phyloP scores from a whole-genome alignment of 2,797 vertebrate species.

The Chrosomus eos region DNA sequence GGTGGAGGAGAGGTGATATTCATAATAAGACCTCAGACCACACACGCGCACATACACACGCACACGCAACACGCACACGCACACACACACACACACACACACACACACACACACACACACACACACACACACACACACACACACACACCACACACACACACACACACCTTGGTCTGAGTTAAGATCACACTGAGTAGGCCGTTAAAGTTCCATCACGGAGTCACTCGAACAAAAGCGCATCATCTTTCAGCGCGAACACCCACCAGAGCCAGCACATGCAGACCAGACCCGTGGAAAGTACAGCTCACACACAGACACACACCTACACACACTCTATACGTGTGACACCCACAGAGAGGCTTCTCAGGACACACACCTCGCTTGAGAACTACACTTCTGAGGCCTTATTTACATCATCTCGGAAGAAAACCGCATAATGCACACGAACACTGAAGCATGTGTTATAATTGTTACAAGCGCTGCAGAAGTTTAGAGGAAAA shows the following conservation, averaged over 20 bases:
- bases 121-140: no score
- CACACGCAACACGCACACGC: no score
- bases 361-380: not conserved
- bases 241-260: not conserved
- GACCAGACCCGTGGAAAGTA: constrained; percentile 45
- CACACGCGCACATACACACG: not conserved
- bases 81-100: constrained; percentile 2
- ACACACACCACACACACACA: not conserved
- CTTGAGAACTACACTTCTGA: not conserved
- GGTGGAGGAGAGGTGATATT: not conserved
- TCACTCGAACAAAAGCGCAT: not conserved
- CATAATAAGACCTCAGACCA: not conserved
- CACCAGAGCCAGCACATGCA: not conserved
- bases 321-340: not conserved
- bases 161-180: not conserved
- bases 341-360: not conserved
- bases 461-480: not conserved
- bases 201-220: constrained; percentile 36
- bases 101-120: not conserved
- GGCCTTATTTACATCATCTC: not conserved
- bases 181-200: constrained; percentile 1
- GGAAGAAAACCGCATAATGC: not conserved
- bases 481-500: not conserved
- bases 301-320: constrained; percentile 32
- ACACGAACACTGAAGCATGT: not conserved